Evolutionary conservation across 2,113 vertebrate genomes (phyloP).

Genomic region (Dissostichus mawsoni): DNA sequence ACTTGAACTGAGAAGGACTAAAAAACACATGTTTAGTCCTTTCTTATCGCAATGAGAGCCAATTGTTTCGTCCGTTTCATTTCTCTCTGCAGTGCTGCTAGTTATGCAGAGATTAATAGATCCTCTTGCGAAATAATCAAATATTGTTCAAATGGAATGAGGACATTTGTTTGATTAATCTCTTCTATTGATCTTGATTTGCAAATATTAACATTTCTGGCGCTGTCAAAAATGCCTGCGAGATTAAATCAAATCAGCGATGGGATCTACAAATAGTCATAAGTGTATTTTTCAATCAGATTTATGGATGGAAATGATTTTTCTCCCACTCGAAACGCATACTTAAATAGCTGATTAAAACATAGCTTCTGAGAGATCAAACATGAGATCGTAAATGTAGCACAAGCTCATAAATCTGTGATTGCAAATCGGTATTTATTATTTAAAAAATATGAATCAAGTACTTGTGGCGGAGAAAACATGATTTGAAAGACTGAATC

Average conservation of each 20-base stretch:
- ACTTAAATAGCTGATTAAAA: too few relatives aligned
- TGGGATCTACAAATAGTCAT: background rate
- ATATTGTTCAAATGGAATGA: background rate
- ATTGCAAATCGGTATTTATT: too few relatives aligned
- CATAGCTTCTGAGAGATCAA: too few relatives aligned
- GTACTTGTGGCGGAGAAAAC: too few relatives aligned
- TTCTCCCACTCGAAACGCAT: background rate
- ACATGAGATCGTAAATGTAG: background rate
- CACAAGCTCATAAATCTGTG: background rate
- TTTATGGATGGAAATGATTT: background rate
- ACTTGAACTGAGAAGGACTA: too few relatives aligned
- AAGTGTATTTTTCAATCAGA: background rate
- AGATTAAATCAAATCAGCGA: background rate
- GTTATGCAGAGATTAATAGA: background rate
- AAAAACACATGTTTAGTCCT: background rate
- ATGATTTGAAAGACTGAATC: too few relatives aligned
- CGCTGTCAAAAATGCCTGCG: background rate
- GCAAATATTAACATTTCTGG: background rate
- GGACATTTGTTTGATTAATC: background rate
- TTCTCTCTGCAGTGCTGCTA: background rate
- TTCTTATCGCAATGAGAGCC: background rate
- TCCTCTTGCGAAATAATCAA: constrained; percentile 9
- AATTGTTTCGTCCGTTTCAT: background rate
- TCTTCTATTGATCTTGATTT: constrained; percentile 8
- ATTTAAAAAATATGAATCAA: too few relatives aligned